These are phyloP conservation scores for Ecliptopera silaceata DNA, from an alignment of 2,888 invertebrate genomes.

Conservation along the genomic window DNA sequence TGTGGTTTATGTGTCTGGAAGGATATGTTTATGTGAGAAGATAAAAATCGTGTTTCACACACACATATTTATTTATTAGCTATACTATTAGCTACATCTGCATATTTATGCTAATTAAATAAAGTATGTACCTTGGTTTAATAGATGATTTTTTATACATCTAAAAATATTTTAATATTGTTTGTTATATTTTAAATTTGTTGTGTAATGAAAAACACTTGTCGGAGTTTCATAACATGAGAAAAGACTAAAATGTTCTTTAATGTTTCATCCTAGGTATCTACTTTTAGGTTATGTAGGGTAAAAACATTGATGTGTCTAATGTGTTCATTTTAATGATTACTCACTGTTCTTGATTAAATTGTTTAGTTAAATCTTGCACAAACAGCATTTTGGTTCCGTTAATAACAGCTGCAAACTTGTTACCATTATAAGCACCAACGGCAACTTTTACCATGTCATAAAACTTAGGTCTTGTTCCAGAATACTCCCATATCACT, in stretches of 20 bases:
- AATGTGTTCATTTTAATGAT: not conserved
- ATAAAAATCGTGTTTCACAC: not conserved
- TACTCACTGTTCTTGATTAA: slow-evolving; percentile 57
- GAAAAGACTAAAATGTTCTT: too few species aligned
- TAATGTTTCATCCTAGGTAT: too few species aligned
- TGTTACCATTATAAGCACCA: slow-evolving; percentile 65
- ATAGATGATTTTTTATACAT: too few species aligned
- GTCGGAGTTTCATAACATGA: too few species aligned
- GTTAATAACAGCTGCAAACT: slow-evolving; percentile 70
- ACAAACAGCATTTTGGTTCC: slow-evolving; percentile 63
- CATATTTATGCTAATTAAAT: too few species aligned
- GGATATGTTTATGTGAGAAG: not conserved
- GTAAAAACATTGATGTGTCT: too few species aligned
- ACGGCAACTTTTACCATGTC: slow-evolving; percentile 61
- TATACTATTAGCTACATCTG: too few species aligned
- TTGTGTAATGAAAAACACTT: too few species aligned
- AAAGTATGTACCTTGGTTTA: too few species aligned
- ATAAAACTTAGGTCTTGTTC: slow-evolving; percentile 36
- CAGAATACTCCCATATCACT: slow-evolving; percentile 17
- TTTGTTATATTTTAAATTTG: not conserved
- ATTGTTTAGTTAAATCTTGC: slow-evolving; percentile 64
- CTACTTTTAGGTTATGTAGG: too few species aligned
- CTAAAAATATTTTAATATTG: too few species aligned
- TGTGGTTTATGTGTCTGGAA: slow-evolving; percentile 57
- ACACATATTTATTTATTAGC: too few species aligned